A percentile compares a stretch with the other conserved stretches of the same genome.
Conservation (phyloP, 2,888 invertebrate genomes). For the Eugnorisma glareosa region DNA sequence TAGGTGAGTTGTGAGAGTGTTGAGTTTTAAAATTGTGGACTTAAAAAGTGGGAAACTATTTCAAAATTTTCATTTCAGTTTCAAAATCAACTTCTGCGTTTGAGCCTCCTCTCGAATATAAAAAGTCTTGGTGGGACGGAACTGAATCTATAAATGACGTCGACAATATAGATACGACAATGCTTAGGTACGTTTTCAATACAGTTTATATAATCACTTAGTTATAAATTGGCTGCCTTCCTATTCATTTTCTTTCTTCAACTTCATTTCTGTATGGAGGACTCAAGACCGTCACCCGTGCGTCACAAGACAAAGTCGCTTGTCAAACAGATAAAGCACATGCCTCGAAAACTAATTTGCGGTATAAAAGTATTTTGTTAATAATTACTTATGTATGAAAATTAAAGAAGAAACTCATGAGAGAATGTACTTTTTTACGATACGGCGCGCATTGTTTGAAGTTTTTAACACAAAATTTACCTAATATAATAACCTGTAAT, state of each 20-base stretch:
- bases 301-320: neutral
- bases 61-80: slow-evolving; percentile 18
- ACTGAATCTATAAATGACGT: slow-evolving; percentile 6
- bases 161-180: neutral
- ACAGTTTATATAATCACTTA: neutral
- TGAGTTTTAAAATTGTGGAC: slow-evolving; percentile 1
- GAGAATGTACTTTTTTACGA: neutral
- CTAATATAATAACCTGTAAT: neutral
- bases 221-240: neutral
- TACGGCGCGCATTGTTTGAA: neutral
- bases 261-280: neutral
- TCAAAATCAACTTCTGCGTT: neutral
- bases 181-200: neutral
- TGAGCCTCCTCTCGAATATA: neutral
- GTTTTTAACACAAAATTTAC: neutral
- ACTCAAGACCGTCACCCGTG: neutral
- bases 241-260: neutral
- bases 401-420: neutral
- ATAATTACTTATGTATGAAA: neutral
- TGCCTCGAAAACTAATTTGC: neutral
- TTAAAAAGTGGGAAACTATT: slow-evolving; percentile 11
- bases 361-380: neutral
- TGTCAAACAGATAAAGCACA: neutral
- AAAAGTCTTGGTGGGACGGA: slow-evolving; percentile 5
- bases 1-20: no score